A percentile compares a stretch with the other conserved stretches of the same genome.
Evolutionary conservation across 2,113 vertebrate genomes (phyloP).

Genomic region (Poecilia latipinna): DNA sequence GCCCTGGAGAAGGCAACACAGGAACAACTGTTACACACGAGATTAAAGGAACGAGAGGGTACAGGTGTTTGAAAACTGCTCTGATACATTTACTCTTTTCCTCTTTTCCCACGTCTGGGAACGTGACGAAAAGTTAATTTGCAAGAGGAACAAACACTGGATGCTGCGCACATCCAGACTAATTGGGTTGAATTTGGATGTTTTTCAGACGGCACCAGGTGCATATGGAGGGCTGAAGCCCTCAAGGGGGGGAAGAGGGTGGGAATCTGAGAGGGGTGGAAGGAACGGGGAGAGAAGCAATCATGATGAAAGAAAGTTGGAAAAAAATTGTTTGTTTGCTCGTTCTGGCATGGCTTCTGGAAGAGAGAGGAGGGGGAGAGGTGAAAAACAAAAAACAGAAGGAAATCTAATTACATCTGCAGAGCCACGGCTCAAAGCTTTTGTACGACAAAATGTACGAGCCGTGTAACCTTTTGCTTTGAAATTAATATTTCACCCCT

Average conservation of each 20-base stretch:
- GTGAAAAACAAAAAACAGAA: not conserved
- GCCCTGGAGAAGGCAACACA: constrained; percentile 81
- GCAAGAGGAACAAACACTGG: constrained; percentile 49
- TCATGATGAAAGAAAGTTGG: constrained; percentile 35
- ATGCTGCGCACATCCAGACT: constrained; percentile 50
- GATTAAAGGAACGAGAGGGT: not conserved
- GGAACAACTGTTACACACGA: constrained; percentile 7
- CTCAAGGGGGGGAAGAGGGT: constrained; percentile 26
- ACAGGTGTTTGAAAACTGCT: constrained; percentile 31
- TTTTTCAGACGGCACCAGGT: constrained; percentile 71
- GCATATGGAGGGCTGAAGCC: constrained; percentile 62
- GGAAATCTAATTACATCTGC: constrained; percentile 65
- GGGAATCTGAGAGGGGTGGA: not conserved
- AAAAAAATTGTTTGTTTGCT: constrained; percentile 66
- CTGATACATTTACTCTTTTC: constrained; percentile 12
- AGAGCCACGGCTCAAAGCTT: constrained; percentile 43
- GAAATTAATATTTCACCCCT: constrained; percentile 53
- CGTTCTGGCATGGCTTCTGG: constrained; percentile 48
- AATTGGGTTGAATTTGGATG: constrained; percentile 72
- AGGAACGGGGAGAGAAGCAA: constrained; percentile 3
- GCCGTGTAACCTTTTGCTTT: constrained; percentile 63
- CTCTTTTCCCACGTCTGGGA: constrained; percentile 39
- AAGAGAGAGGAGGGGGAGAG: not conserved
- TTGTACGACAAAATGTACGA: constrained; percentile 58
- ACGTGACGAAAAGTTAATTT: constrained; percentile 58